Conservation (phyloP, 2,888 invertebrate species). For the Dryocosmus kuriphilus region DNA sequence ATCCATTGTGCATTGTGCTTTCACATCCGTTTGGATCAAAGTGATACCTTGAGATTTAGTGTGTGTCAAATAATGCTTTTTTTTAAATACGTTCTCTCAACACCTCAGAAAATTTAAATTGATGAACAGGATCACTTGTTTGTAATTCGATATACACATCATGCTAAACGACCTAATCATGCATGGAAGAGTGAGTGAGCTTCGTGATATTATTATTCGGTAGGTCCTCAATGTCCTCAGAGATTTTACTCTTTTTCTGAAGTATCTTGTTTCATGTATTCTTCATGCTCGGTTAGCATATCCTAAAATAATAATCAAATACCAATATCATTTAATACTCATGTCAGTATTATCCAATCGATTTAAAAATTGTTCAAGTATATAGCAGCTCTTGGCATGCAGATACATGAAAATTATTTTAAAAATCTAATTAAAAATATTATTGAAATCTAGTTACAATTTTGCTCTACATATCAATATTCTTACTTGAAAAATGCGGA, state of each 20-base stretch:
- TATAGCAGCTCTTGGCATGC: no score
- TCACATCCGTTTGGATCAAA: no score
- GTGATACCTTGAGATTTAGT: no score
- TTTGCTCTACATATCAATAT: neutral
- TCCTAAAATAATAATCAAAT: conserved; percentile 20
- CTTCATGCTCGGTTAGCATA: neutral
- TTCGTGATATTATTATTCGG: conserved; percentile 35
- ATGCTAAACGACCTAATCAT: conserved; percentile 49
- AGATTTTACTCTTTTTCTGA: conserved; percentile 22
- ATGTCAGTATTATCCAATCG: no score
- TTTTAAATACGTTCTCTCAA: neutral
- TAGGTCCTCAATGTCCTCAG: conserved; percentile 10
- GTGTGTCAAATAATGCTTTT: neutral
- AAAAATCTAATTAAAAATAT: no score
- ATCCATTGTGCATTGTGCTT: no score
- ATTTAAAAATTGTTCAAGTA: no score
- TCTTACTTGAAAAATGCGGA: neutral
- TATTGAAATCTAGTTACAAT: neutral
- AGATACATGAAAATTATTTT: no score
- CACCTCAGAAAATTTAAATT: neutral
- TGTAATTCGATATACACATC: conserved; percentile 49
- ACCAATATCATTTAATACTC: neutral
- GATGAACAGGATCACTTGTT: conserved; percentile 29
- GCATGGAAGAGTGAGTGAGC: conserved; percentile 51
- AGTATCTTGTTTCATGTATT: conserved; percentile 12